phyloP scores from a whole-genome alignment of 2,113 vertebrate genomes.

The Brienomyrus brachyistius region DNA sequence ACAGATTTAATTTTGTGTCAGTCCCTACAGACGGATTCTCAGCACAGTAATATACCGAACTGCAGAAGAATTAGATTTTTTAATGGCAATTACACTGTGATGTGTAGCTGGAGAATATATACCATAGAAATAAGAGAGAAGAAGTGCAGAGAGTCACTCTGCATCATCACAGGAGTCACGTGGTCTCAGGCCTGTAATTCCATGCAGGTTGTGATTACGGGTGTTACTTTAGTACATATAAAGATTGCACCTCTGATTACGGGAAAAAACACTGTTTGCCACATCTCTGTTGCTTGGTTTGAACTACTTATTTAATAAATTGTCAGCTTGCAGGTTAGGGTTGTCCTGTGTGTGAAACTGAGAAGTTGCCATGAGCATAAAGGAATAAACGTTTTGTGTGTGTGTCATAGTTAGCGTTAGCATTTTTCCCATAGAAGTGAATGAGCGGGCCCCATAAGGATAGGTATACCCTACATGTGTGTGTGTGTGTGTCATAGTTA shows the following conservation, averaged over 20 bases:
- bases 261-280: background rate
- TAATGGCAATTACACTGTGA: background rate
- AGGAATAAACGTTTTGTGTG: background rate
- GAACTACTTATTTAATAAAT: background rate
- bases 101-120: background rate
- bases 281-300: background rate
- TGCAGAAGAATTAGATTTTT: slow-evolving; percentile 7
- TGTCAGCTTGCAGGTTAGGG: background rate
- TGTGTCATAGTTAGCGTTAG: background rate
- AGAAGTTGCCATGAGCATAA: background rate
- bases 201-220: background rate
- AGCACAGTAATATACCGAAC: background rate
- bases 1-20: background rate
- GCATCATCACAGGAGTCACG: background rate
- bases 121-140: background rate
- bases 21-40: background rate
- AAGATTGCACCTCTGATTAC: background rate
- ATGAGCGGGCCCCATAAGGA: no score
- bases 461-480: background rate
- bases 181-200: background rate
- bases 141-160: background rate
- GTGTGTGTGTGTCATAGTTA: background rate
- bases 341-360: background rate
- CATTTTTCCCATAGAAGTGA: no score
- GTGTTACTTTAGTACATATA: background rate